Evolutionary conservation across 1,140 invertebrate species (phyloP).

Genomic region (Popillia japonica): DNA sequence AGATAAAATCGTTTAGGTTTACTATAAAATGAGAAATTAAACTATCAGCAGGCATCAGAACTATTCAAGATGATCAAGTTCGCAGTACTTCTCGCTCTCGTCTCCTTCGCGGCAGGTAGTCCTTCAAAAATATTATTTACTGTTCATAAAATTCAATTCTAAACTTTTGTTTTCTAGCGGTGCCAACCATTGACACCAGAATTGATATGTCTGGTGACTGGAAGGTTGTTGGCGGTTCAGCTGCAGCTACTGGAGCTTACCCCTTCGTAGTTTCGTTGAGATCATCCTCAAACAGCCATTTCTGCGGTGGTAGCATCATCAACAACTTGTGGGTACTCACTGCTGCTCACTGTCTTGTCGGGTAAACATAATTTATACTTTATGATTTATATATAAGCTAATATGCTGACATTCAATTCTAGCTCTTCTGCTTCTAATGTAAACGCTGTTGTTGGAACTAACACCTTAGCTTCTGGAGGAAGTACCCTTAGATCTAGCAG

Average conservation of each 20-base stretch:
- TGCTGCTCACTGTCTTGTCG: conserved; percentile 48
- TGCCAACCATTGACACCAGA: neutral
- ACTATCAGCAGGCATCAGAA: neutral
- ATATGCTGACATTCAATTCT: neutral
- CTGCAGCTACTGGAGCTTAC: conserved; percentile 55
- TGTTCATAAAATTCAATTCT: neutral
- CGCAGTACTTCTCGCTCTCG: neutral
- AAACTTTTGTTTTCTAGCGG: neutral
- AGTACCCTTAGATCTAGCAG: neutral
- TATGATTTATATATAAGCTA: neutral
- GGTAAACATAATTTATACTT: conserved; percentile 21
- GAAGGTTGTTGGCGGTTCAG: conserved; percentile 59
- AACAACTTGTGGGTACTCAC: conserved; percentile 37
- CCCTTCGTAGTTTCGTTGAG: conserved; percentile 62
- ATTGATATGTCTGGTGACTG: conserved; percentile 14
- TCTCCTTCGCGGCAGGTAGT: neutral
- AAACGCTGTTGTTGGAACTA: conserved; percentile 34
- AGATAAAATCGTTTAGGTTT: neutral
- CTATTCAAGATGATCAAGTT: conserved; percentile 3
- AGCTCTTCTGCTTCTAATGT: neutral
- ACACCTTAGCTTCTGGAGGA: conserved; percentile 18
- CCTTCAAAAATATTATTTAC: neutral
- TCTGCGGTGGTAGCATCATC: conserved; percentile 39
- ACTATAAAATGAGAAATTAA: neutral
- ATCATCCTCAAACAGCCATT: conserved; percentile 32